Evolutionary conservation across 2,888 invertebrate genomes (phyloP).

Genomic region (Globia sparganii): DNA sequence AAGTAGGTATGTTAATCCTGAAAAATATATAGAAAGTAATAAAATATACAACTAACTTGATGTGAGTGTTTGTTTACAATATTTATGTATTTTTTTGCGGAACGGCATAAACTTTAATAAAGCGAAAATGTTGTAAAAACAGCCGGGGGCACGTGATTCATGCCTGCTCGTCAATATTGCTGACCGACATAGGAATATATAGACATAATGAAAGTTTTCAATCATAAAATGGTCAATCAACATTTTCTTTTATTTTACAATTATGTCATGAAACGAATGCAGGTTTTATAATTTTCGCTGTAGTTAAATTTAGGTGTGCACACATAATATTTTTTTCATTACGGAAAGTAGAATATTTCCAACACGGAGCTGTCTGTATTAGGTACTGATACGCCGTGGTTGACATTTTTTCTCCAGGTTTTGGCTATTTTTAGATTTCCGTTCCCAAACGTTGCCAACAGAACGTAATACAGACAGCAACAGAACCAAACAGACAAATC

Average conservation of each 20-base stretch:
- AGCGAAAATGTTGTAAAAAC: conserved; percentile 39
- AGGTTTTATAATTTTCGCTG: too few relatives aligned
- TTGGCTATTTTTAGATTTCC: too few relatives aligned
- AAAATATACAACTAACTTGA: neutral
- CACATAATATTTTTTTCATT: too few relatives aligned
- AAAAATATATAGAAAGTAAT: conserved; percentile 6
- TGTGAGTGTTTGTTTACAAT: conserved; percentile 1
- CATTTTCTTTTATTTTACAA: conserved; percentile 9
- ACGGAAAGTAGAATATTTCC: neutral
- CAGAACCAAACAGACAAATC: too few relatives aligned
- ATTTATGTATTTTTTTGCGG: conserved; percentile 7
- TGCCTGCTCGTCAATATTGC: conserved; percentile 21
- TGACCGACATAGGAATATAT: conserved; percentile 9
- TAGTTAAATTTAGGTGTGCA: neutral
- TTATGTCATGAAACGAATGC: neutral
- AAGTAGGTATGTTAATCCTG: neutral
- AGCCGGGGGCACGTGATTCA: conserved; percentile 20
- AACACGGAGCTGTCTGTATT: neutral
- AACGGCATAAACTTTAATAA: conserved; percentile 43
- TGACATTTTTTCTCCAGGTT: neutral
- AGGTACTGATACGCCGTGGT: neutral
- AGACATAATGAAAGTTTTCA: conserved; percentile 5
- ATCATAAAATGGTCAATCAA: neutral
- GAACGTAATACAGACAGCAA: too few relatives aligned
- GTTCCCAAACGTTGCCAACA: too few relatives aligned